A percentile compares a stretch with the other conserved stretches of the same genome.
Conservation (phyloP, 2,888 invertebrate species). For the Brachypalpus laphriformis region DNA sequence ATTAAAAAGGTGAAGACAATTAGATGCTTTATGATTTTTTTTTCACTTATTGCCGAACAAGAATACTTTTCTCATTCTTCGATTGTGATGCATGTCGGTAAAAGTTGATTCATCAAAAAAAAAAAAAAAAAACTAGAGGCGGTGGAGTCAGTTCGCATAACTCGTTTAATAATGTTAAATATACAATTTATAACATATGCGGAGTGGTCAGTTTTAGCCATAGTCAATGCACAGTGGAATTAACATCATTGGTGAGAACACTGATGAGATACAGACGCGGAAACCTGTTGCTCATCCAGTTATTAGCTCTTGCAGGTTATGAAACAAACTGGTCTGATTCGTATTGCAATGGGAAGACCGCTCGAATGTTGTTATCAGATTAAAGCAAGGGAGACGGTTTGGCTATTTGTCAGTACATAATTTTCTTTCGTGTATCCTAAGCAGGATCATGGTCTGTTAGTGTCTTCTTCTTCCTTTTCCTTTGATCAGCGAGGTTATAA, state of each 20-base stretch:
- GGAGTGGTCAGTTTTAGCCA: background rate
- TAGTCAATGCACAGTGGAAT: background rate
- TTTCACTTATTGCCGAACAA: background rate
- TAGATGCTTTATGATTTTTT: conserved; percentile 1
- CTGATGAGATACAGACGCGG: conserved; percentile 1
- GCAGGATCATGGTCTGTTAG: background rate
- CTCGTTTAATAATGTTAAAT: background rate
- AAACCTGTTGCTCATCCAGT: conserved; percentile 47
- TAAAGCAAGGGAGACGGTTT: background rate
- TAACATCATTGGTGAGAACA: background rate
- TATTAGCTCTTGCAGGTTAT: conserved; percentile 22
- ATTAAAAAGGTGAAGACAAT: background rate
- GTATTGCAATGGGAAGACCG: conserved; percentile 1
- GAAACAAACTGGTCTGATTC: conserved; percentile 27
- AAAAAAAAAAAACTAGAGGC: background rate
- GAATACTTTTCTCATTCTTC: background rate
- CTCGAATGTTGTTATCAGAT: background rate
- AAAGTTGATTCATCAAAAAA: background rate
- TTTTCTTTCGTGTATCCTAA: background rate
- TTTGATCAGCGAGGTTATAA: too few species aligned
- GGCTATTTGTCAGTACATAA: background rate
- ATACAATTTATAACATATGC: background rate
- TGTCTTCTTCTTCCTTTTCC: too few species aligned
- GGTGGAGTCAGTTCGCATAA: conserved; percentile 6
- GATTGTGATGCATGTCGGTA: background rate